Evolutionary conservation across 1,140 invertebrate genomes (phyloP), one percentile per base, ranked within the genome.

Genomic region (Microplitis demolitor): DNA sequence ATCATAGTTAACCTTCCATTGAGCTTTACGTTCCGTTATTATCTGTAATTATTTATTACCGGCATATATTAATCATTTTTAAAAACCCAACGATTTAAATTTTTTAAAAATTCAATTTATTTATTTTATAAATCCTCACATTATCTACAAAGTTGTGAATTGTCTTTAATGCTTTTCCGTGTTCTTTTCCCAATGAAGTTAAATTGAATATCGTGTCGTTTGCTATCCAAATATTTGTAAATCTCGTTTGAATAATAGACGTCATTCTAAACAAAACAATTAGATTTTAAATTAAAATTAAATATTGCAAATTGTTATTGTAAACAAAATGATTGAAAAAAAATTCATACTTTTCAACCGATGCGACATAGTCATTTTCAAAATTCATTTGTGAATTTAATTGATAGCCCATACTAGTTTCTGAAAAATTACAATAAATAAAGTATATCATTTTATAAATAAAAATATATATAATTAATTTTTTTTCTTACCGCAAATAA

Each of bases 391-490:
- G 92, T 0, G 91, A 91, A 75, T 91, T 87, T 0, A 94, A 82
- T n/a, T 87, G 84, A 58, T 85, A 85, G 2, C 93, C 93, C 92
- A 94, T 93, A 2, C 91, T 91, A 63, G 89, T 91, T 76, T 92
- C 91, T 88, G 79, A 3, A 78, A 77, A 66, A 72, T 14, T 31
- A 61, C 5, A 51, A 56, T 14, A 5, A 62, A 51, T 13, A 62
- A 4, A 34, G 45, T 51, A 11, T 5, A 63, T 53, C 5, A 71
- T 56, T 37, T 58, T 35, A 37, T 70, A 3, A 37, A 58, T 61
- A 39, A 14, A 63, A 63, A 63, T 9, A 13, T 3, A 34, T 16
- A n/a, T 11, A 58, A 56, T 64, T 53, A 56, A 53, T 24, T 24
- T 45, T 34, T 31, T 67, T 3, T 89, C 77, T 83, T 80, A 88